Base-by-base conservation (phyloP, 2,888 invertebrate genomes). In the Galerucella pusilla region DNA sequence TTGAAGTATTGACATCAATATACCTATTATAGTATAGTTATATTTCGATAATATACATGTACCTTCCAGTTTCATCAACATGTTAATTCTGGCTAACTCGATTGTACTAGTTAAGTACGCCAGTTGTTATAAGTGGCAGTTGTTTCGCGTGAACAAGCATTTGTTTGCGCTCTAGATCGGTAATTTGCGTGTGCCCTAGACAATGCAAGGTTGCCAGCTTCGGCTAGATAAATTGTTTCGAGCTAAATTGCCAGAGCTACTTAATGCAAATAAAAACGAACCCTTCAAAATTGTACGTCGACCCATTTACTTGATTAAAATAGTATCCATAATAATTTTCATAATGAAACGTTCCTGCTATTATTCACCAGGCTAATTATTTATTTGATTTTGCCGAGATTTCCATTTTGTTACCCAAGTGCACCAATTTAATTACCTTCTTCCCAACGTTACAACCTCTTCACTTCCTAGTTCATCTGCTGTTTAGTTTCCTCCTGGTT, bases 71-170 rank as follows among this genome's bases (percentile, higher is more conserved):
- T 75, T 59, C 73, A 73, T 65, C 74, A 71, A 75, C 73, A 77
- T 74, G 73, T 74, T 78, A 78, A 78, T 78, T 75, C 76, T 76
- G 71, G 70, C 75, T 76, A 77, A 79, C 75, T 78, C 78, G 79
- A 79, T 79, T 79, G 75, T 75, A 73, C 75, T 68, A 73, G 79
- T 79, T 81, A 83, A 84, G 83, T 84, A 84, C 84, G 84, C 84
- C 85, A 85, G 85, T 85, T 84, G 85, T 84, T 85, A 74, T 86
- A 87, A 87, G 87, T 87, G 87, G 87, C 85, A 84, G 86, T 87
- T 87, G 86, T 86, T 87, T 87, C 86, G 87, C 87, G 87, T 87
- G 87, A 87, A 87, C 87, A 86, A 87, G 87, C 87, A 87, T 87
- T 87, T 87, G 87, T 87, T 87, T 86, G 87, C 85, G 87, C 87